phyloP scores from a whole-genome alignment of 1,140 invertebrate genomes.

The Oncopeltus fasciatus region DNA sequence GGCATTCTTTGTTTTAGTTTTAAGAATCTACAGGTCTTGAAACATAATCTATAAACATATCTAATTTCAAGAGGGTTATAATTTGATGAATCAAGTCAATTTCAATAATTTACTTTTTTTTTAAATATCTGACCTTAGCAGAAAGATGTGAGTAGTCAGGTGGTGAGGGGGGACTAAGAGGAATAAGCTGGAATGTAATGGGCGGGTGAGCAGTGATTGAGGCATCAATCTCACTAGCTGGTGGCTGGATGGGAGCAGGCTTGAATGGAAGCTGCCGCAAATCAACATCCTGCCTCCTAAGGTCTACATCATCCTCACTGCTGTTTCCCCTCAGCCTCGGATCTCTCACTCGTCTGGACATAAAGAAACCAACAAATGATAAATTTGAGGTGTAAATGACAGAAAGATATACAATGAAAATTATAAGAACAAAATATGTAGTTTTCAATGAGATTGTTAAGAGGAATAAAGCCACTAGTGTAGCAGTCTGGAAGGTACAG shows the following conservation, averaged over 20 bases:
- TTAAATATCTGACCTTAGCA: background rate
- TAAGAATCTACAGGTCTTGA: background rate
- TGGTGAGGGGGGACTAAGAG: slow-evolving; percentile 9
- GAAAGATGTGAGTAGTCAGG: slow-evolving; percentile 20
- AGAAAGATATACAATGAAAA: no score
- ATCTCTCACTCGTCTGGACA: slow-evolving; percentile 11
- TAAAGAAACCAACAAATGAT: no score
- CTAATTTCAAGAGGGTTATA: background rate
- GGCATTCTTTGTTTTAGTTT: background rate
- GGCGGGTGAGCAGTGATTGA: slow-evolving; percentile 60
- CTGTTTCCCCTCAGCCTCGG: slow-evolving; percentile 12
- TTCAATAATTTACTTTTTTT: background rate
- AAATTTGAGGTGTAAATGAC: no score
- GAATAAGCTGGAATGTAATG: slow-evolving; percentile 21
- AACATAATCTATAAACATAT: background rate
- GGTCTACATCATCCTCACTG: slow-evolving; percentile 17
- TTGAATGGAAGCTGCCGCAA: slow-evolving; percentile 59
- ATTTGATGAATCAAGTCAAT: background rate
- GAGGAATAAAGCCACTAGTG: no score
- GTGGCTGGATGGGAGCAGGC: slow-evolving; percentile 56
- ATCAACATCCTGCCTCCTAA: slow-evolving; percentile 36
- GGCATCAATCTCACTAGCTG: slow-evolving; percentile 71
- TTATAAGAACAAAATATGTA: no score
- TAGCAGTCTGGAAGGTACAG: no score
- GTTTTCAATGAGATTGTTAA: no score